Evolutionary conservation across 2,113 vertebrate species (phyloP).

Genomic region (Planiliza haematocheilus): DNA sequence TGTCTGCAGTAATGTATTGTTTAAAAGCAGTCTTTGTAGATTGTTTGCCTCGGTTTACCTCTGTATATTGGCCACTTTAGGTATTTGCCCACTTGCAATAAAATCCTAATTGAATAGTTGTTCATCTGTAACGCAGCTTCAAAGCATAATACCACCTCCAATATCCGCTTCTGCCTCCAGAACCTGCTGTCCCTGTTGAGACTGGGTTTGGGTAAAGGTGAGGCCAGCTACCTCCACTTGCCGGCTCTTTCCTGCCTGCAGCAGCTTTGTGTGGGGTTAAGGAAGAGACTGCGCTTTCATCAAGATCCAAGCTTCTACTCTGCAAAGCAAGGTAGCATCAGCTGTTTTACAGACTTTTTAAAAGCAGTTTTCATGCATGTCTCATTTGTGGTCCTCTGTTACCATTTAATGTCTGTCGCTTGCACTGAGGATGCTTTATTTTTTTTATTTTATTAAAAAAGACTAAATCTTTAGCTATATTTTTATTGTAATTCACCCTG

Average conservation of each 20-base stretch:
- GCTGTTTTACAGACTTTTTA: neutral
- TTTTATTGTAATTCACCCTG: neutral
- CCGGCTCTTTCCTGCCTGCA: conserved; percentile 89
- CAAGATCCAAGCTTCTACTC: conserved; percentile 93
- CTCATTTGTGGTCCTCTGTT: neutral
- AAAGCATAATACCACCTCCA: neutral
- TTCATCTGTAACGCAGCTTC: conserved; percentile 13
- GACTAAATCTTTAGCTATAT: no score
- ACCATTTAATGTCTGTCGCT: neutral
- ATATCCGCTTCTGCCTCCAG: conserved; percentile 76
- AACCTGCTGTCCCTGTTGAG: conserved; percentile 89
- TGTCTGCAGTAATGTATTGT: conserved; percentile 25
- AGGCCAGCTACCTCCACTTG: conserved; percentile 84
- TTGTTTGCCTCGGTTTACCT: conserved; percentile 6
- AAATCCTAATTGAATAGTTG: conserved; percentile 1
- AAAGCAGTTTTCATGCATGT: neutral
- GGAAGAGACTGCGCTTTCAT: conserved; percentile 91
- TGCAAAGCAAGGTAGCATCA: conserved; percentile 86
- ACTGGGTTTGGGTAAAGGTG: conserved; percentile 85
- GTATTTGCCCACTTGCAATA: conserved; percentile 21
- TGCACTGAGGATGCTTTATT: neutral
- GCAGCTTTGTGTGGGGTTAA: conserved; percentile 89
- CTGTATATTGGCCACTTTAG: neutral
- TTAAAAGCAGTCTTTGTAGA: conserved; percentile 9
- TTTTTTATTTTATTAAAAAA: no score